Conservation (phyloP, 2,797 vertebrate species). For the Dendrocincla tyrannina region DNA sequence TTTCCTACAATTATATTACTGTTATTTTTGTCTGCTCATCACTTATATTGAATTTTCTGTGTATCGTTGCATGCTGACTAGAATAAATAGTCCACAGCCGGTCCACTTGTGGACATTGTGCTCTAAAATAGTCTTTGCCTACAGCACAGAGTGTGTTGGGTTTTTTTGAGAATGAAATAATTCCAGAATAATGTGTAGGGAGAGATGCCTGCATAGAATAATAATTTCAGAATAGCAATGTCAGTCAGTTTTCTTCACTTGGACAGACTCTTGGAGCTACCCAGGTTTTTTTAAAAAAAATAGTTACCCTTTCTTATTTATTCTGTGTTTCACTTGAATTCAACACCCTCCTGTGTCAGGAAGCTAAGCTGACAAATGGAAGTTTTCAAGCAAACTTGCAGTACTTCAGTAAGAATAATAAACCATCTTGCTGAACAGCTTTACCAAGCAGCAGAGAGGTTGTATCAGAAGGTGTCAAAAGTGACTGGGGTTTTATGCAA, state of each 20-base stretch:
- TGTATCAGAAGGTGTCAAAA: constrained; percentile 34
- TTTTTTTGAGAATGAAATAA: background rate
- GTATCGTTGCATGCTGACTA: background rate
- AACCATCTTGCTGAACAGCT: constrained; percentile 1
- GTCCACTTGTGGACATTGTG: background rate
- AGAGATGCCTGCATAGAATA: background rate
- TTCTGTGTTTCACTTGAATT: background rate
- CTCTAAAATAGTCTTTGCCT: background rate
- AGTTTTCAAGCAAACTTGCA: constrained; percentile 13
- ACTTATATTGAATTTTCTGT: background rate
- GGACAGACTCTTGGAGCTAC: background rate
- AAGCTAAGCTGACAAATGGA: constrained; percentile 14
- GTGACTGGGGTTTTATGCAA: constrained; percentile 24
- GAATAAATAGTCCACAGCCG: background rate
- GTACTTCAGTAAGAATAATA: constrained; percentile 4
- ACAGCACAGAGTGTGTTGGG: background rate
- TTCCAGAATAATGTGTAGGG: background rate
- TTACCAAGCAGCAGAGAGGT: constrained; percentile 13
- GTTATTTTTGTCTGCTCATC: background rate
- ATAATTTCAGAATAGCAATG: background rate
- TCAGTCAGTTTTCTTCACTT: background rate
- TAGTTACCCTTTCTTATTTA: background rate
- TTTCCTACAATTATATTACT: background rate
- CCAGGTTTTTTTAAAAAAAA: background rate
- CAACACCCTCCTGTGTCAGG: background rate